Conservation (phyloP, 2,113 vertebrate species). For the Holacanthus passer region DNA sequence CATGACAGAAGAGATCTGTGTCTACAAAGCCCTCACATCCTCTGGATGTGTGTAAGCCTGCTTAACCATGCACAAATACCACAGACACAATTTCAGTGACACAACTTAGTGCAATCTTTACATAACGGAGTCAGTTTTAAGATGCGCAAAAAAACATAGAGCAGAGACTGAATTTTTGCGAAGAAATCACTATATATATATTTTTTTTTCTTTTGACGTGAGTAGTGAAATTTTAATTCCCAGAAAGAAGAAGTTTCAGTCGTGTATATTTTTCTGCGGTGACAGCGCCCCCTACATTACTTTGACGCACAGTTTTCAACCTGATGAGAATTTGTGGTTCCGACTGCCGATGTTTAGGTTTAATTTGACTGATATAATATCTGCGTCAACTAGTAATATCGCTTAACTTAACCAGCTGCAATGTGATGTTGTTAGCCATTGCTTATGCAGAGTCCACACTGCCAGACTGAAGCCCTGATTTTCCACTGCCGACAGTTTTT, state of each 20-base stretch:
- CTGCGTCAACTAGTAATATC: background rate
- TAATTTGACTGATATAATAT: background rate
- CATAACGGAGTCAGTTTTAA: background rate
- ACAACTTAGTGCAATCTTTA: slow-evolving; percentile 4
- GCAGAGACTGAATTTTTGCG: background rate
- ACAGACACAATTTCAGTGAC: slow-evolving; percentile 23
- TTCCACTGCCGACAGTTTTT: too few species aligned
- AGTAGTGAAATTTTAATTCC: background rate
- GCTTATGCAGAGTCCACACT: too few species aligned
- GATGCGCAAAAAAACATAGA: background rate
- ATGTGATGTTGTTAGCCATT: too few species aligned
- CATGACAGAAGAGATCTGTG: slow-evolving; percentile 33
- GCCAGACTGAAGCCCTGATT: too few species aligned
- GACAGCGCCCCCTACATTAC: background rate
- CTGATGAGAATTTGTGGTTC: too few species aligned
- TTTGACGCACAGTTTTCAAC: background rate
- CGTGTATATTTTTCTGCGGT: too few species aligned
- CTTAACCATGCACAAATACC: slow-evolving; percentile 28
- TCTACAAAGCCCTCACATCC: slow-evolving; percentile 38
- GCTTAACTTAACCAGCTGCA: background rate
- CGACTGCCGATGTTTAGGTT: background rate
- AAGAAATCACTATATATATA: background rate
- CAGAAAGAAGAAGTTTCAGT: background rate
- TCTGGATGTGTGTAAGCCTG: slow-evolving; percentile 40
- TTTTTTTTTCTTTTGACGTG: background rate